These are phyloP conservation scores for Notodonta dromedarius DNA, from an alignment of 2,888 invertebrate species.

Conservation along the genomic window DNA sequence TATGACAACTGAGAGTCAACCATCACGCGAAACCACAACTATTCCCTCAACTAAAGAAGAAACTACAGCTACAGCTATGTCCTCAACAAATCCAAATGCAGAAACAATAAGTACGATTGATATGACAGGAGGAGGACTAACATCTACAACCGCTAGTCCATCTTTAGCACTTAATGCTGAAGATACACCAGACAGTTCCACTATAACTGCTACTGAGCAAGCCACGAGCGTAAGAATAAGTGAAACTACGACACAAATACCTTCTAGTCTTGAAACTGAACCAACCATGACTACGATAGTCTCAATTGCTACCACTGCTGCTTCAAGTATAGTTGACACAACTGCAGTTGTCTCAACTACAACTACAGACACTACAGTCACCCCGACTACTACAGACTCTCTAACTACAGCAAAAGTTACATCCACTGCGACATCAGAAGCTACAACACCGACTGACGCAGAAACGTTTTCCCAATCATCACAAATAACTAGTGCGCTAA, in stretches of 20 bases:
- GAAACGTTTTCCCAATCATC: conserved; percentile 40
- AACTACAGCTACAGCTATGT: conserved; percentile 37
- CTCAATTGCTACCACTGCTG: neutral
- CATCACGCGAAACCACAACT: conserved; percentile 42
- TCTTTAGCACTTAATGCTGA: conserved; percentile 56
- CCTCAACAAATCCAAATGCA: conserved; percentile 53
- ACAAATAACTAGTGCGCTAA: conserved; percentile 40
- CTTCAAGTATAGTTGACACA: conserved; percentile 12
- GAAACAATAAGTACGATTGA: conserved; percentile 52
- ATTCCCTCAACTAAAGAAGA: conserved; percentile 55
- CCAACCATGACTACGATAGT: conserved; percentile 6
- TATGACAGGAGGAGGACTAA: conserved; percentile 49
- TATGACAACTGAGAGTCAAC: conserved; percentile 43
- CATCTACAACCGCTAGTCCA: conserved; percentile 49
- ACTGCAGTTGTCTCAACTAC: conserved; percentile 12
- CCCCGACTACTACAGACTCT: conserved; percentile 14
- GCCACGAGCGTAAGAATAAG: conserved; percentile 22
- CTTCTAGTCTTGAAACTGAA: conserved; percentile 4
- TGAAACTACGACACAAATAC: conserved; percentile 25
- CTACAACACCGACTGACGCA: conserved; percentile 23
- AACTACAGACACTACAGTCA: conserved; percentile 20
- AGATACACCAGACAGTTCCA: conserved; percentile 37
- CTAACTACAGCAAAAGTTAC: conserved; percentile 21
- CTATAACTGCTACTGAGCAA: conserved; percentile 23
- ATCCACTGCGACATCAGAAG: conserved; percentile 22